Evolutionary conservation across 2,797 vertebrate genomes (phyloP).

Genomic region (Onychomys leucogaster): DNA sequence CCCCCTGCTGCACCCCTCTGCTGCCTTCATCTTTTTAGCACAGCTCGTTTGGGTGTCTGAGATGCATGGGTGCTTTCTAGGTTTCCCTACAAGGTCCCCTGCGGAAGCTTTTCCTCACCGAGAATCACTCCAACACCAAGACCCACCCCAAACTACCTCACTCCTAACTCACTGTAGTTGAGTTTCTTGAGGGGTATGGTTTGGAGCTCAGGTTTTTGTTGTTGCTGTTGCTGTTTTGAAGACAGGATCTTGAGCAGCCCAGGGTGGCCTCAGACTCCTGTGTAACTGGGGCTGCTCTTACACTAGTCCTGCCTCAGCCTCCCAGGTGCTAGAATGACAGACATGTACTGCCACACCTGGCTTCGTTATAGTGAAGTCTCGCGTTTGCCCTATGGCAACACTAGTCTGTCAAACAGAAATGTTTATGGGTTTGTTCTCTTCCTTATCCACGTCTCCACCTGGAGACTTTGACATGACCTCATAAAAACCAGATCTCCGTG

Average conservation of each 20-base stretch:
- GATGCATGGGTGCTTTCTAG: not conserved
- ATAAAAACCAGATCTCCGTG: not conserved
- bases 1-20: too few relatives aligned
- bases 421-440: not conserved
- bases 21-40: not conserved
- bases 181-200: not conserved
- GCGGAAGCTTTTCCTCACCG: not conserved
- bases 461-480: not conserved
- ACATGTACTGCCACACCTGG: not conserved
- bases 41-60: not conserved
- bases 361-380: not conserved
- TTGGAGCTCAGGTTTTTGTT: not conserved
- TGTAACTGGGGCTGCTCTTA: not conserved
- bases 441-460: not conserved
- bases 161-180: not conserved
- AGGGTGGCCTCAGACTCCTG: not conserved
- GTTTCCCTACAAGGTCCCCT: not conserved
- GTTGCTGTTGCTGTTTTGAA: not conserved
- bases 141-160: not conserved
- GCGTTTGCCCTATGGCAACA: not conserved
- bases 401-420: not conserved
- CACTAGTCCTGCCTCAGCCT: not conserved
- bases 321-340: not conserved
- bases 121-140: not conserved
- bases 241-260: not conserved